Base-by-base conservation (phyloP, 1,140 invertebrate genomes). In the Subanguina moxae region DNA sequence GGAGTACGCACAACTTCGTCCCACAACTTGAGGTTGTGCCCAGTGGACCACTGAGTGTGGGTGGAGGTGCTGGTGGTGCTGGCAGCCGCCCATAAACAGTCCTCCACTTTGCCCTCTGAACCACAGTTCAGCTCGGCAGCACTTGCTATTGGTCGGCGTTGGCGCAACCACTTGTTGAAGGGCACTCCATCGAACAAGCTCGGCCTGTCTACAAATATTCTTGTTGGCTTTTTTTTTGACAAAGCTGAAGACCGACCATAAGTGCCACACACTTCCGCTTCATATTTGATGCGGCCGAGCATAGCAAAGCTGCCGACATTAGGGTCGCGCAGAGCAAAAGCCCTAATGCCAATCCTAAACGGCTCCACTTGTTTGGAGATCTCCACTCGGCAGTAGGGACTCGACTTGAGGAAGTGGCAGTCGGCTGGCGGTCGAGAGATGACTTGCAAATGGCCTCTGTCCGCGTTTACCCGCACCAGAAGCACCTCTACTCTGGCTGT, bases 271-370 rank as follows among this genome's bases (percentile, higher is more conserved):
- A 76, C 42, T 28, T 78, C 48, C 25, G 65, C 74, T 38, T 77
- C 66, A 57, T 78, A 76, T 42, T 64, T 59, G 42, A 76, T 74
- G 45, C 63, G 42, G 32, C 52, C 76, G 15, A 76, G n/a, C 67
- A 76, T 76, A 27, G 46, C 73, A 64, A 76, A 76, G 56, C 57
- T 62, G 28, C 76, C 76, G 38, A 78, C 67, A 58, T 42, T 69
- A 30, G 66, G 30, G 57, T 76, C 74, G 27, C 57, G 42, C 46
- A 76, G 57, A 59, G 59, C 42, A 63, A 74, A 76, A 28, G 63
- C 62, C 30, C 76, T 68, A 21, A 76, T 64, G 56, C 67, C 74
- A 48, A 76, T 52, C 30, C 71, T 52, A 70, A 76, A 76, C 5
- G 74, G 76, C 42, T 76, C 65, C 25, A 46, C 21, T n/a, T 65